A percentile compares a stretch with the other conserved stretches of the same genome.
These are phyloP conservation scores for Sander vitreus DNA, from an alignment of 2,113 vertebrate species.

Conservation along the genomic window DNA sequence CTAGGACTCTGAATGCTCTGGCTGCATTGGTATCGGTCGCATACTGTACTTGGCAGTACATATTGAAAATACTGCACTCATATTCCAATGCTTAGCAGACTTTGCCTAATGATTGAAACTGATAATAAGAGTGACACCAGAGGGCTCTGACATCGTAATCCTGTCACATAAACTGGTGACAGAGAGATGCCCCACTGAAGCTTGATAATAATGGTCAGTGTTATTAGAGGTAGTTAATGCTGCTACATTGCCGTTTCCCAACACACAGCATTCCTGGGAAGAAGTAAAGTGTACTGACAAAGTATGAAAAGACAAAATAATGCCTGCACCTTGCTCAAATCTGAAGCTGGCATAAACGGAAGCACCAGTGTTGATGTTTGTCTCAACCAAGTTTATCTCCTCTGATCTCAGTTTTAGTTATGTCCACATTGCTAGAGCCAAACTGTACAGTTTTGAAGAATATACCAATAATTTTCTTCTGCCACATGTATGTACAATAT, in stretches of 20 bases:
- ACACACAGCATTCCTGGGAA: neutral
- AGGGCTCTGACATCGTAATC: conserved; percentile 18
- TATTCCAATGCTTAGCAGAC: conserved; percentile 18
- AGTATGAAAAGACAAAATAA: conserved; percentile 10
- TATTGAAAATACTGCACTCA: neutral
- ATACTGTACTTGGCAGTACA: conserved; percentile 3
- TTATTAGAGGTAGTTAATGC: neutral
- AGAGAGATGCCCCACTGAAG: conserved; percentile 19
- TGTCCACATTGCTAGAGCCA: conserved; percentile 10
- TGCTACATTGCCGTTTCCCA: conserved; percentile 3
- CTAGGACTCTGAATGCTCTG: neutral
- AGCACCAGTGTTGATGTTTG: neutral
- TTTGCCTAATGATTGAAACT: conserved; percentile 10
- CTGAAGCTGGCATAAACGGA: conserved; percentile 5
- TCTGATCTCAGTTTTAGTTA: conserved; percentile 24
- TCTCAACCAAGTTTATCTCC: neutral
- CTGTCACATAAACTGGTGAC: conserved; percentile 8
- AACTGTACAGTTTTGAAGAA: conserved; percentile 3
- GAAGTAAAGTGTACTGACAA: neutral
- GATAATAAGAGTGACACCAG: neutral
- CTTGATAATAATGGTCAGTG: neutral
- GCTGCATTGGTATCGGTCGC: neutral
- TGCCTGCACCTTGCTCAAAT: neutral
- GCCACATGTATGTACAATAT: conserved; percentile 11
- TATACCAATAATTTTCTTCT: conserved; percentile 1